A percentile compares a stretch with the other conserved stretches of the same genome.
phyloP scores from a whole-genome alignment of 2,888 invertebrate species.

The Netelia virgata region DNA sequence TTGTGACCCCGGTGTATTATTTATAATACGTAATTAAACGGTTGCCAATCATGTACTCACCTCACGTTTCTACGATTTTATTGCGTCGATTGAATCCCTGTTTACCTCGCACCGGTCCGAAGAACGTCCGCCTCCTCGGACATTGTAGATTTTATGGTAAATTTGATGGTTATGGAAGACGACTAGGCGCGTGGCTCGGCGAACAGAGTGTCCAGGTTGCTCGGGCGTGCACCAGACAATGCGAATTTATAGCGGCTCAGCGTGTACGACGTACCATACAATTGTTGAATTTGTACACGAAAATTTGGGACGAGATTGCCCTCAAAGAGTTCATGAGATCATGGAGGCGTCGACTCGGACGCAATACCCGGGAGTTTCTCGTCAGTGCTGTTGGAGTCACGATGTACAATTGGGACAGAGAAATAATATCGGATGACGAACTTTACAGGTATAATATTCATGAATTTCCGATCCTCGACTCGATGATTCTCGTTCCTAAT shows the following conservation, averaged over 20 bases:
- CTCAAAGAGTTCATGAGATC: slow-evolving; percentile 86
- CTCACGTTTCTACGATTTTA: slow-evolving; percentile 71
- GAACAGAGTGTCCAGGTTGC: slow-evolving; percentile 77
- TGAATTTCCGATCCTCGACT: neutral
- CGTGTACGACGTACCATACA: slow-evolving; percentile 88
- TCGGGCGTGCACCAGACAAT: slow-evolving; percentile 78
- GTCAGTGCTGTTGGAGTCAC: slow-evolving; percentile 86
- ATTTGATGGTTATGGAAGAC: slow-evolving; percentile 74
- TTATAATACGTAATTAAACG: slow-evolving; percentile 5
- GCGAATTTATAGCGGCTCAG: slow-evolving; percentile 86
- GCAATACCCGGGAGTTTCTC: slow-evolving; percentile 86
- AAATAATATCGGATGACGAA: slow-evolving; percentile 87
- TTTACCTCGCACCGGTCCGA: slow-evolving; percentile 11
- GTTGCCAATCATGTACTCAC: slow-evolving; percentile 64
- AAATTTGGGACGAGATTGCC: slow-evolving; percentile 88
- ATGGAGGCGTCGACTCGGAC: slow-evolving; percentile 84
- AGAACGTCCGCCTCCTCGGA: slow-evolving; percentile 48
- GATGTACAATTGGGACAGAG: slow-evolving; percentile 88
- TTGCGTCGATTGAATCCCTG: slow-evolving; percentile 68
- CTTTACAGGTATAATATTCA: slow-evolving; percentile 84
- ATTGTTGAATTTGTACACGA: slow-evolving; percentile 88
- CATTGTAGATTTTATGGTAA: slow-evolving; percentile 69
- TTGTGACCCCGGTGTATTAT: slow-evolving; percentile 31
- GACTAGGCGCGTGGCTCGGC: slow-evolving; percentile 76
- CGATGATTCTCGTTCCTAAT: neutral